Base-by-base conservation (phyloP, 2,888 invertebrate species). In the Plusia festucae region DNA sequence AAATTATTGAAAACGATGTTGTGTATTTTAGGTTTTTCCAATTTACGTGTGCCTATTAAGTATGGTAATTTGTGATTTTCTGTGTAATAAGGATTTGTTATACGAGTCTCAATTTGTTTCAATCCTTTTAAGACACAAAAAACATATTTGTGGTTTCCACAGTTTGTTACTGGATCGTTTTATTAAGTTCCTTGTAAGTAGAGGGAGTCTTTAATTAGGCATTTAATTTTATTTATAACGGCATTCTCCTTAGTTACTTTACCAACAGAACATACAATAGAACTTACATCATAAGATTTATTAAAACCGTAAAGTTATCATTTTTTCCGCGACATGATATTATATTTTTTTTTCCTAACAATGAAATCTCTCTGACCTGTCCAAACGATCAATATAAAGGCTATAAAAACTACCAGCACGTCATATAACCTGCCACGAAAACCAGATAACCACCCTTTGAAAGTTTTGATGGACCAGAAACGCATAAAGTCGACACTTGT, bases 401-500 rank as follows among this genome's bases (percentile, higher is more conserved):
- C 11, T 49, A 18, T 4, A 9, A 20, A 46, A 49, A 49, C 16
- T 1, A 18, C 16, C 46, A 7, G n/a, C 46, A 49, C 11, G n/a
- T n/a, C n/a, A n/a, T n/a, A n/a, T n/a, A 11, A 20, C 46, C 9
- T 49, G 18, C 20, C 20, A 18, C 0, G 11, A 49, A 20, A 49
- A 20, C 18, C 0, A 49, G 18, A 49, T 49, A 20, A 20, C 20
- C 18, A 11, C 3, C 9, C 20, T 46, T 46, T 4, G 11, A 49
- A 49, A 49, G 20, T 20, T 49, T 5, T 49, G 46, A 20, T 49
- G 49, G 49, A 57, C 15, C 8, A 40, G 30, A 22, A 34, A 40
- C 18, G 34, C 60, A 55, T 53, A 53, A 58, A n/a, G 34, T 30
- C 53, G 49, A 75, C 53, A 61, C 65, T 70, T 60, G 65, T 55